Conservation (phyloP, 2,888 invertebrate species). For the Laspeyria flexula region DNA sequence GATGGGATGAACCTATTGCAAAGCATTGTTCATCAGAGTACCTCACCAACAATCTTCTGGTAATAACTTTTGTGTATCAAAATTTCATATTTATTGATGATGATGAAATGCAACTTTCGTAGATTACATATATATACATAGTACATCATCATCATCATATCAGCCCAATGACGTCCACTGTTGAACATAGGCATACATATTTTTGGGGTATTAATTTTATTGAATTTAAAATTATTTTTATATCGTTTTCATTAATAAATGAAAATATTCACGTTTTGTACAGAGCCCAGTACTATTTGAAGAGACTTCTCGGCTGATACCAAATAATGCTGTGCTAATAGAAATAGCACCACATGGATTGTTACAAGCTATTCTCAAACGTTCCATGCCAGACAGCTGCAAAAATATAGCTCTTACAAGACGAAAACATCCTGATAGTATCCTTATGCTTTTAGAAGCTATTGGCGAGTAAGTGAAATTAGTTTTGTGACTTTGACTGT, state of each 20-base stretch:
- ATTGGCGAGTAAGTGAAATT: slow-evolving; percentile 72
- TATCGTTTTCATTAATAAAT: no score
- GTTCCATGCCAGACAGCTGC: slow-evolving; percentile 87
- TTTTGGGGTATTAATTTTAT: no score
- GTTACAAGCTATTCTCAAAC: slow-evolving; percentile 92
- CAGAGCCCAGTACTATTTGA: slow-evolving; percentile 25
- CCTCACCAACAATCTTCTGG: slow-evolving; percentile 91
- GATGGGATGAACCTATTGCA: slow-evolving; percentile 81
- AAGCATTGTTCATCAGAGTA: slow-evolving; percentile 92
- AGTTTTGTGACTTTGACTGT: no score
- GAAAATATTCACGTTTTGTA: no score
- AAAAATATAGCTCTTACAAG: slow-evolving; percentile 90
- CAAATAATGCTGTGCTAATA: slow-evolving; percentile 90
- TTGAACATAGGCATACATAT: no score
- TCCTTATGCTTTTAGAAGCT: slow-evolving; percentile 80
- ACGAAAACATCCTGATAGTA: slow-evolving; percentile 86
- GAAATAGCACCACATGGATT: slow-evolving; percentile 95
- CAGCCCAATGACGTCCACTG: no score
- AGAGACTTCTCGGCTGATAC: slow-evolving; percentile 55
- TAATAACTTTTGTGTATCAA: slow-evolving; percentile 55
- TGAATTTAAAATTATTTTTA: no score
- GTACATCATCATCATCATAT: no score
- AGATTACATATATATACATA: no score
- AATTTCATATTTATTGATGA: no score
- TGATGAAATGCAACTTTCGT: background rate